Percentiles rank a stretch among this genome's conserved stretches.
Evolutionary conservation across 1,140 invertebrate genomes (phyloP).

Genomic region (Drosophila guanche): DNA sequence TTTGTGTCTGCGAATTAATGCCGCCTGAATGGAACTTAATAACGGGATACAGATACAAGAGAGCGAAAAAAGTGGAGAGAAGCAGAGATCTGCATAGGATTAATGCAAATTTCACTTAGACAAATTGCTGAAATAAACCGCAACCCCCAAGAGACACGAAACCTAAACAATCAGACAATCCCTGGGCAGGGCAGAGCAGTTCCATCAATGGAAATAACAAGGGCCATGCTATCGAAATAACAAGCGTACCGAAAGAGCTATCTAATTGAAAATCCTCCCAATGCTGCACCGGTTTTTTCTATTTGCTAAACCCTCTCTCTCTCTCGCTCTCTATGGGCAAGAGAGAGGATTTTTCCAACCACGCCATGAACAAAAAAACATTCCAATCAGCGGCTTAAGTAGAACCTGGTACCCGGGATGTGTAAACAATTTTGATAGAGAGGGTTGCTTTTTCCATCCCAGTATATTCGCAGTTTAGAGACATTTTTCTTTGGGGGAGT

Average conservation of each 20-base stretch:
- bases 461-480: slow-evolving; percentile 5
- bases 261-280: slow-evolving; percentile 77
- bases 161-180: slow-evolving; percentile 29
- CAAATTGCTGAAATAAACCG: slow-evolving; percentile 75
- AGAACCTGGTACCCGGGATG: slow-evolving; percentile 34
- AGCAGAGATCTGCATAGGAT: slow-evolving; percentile 36
- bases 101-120: slow-evolving; percentile 76
- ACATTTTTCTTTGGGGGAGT: slow-evolving; percentile 15
- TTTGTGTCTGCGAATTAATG: slow-evolving; percentile 54
- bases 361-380: slow-evolving; percentile 62
- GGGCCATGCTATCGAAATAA: slow-evolving; percentile 38
- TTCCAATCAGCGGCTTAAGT: slow-evolving; percentile 78
- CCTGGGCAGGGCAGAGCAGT: slow-evolving; percentile 1
- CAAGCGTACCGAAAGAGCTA: slow-evolving; percentile 50
- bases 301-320: slow-evolving; percentile 40
- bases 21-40: slow-evolving; percentile 49
- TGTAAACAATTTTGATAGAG: slow-evolving; percentile 37
- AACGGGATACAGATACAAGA: slow-evolving; percentile 19
- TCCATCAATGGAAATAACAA: background rate
- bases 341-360: slow-evolving; percentile 31
- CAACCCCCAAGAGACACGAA: slow-evolving; percentile 23
- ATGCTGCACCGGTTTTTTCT: slow-evolving; percentile 13
- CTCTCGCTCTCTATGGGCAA: slow-evolving; percentile 9
- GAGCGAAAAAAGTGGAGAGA: background rate
- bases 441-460: slow-evolving; percentile 28